Conservation (phyloP, 2,113 vertebrate species). For the Muscicapa adusta region DNA sequence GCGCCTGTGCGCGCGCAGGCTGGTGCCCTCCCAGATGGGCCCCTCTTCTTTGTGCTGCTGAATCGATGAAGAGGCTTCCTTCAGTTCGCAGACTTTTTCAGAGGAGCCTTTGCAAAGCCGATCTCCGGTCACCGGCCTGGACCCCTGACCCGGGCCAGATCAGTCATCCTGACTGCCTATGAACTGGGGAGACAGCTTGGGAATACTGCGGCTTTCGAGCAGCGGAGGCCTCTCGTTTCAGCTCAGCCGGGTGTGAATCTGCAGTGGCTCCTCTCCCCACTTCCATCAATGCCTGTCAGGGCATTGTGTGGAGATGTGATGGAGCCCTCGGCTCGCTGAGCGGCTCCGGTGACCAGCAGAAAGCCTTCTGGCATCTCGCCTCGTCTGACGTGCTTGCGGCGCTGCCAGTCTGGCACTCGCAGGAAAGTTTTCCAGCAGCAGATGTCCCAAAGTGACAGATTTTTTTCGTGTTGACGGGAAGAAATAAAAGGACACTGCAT, state of each 20-base stretch:
- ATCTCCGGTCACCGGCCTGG: constrained; percentile 71
- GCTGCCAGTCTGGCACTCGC: constrained; percentile 68
- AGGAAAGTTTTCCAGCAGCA: constrained; percentile 61
- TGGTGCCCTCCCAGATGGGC: constrained; percentile 34
- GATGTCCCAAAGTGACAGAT: constrained; percentile 57
- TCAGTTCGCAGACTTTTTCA: constrained; percentile 37
- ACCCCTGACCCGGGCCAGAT: constrained; percentile 78
- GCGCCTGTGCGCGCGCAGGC: not conserved
- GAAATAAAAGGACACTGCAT: constrained; percentile 36
- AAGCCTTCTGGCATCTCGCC: constrained; percentile 62
- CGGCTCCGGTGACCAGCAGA: constrained; percentile 66
- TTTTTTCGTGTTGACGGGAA: not conserved
- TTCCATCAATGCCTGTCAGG: constrained; percentile 57
- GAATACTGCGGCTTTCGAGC: not conserved
- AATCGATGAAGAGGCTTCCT: constrained; percentile 49
- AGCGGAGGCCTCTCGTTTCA: not conserved
- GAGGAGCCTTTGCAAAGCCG: constrained; percentile 65
- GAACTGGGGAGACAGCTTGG: constrained; percentile 71
- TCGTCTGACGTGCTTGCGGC: constrained; percentile 67
- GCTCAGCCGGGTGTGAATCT: constrained; percentile 52
- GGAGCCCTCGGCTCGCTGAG: constrained; percentile 49
- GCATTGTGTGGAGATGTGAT: constrained; percentile 20
- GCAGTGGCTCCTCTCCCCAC: constrained; percentile 15
- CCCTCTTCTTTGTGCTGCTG: constrained; percentile 59
- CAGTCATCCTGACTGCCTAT: constrained; percentile 80